Evolutionary conservation across 2,888 invertebrate species (phyloP).

Genomic region (Auanema sp.): DNA sequence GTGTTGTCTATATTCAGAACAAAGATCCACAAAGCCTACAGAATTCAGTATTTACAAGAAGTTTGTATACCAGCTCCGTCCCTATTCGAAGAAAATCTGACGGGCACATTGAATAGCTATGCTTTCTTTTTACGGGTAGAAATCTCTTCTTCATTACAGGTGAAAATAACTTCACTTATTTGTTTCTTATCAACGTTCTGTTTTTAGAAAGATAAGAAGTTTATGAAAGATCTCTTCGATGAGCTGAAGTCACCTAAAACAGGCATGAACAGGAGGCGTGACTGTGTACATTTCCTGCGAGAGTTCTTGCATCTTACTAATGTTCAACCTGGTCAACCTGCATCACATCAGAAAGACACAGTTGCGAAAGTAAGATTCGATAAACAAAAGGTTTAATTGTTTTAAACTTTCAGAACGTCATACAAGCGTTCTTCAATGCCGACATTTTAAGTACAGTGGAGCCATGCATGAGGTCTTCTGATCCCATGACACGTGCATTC

Average conservation of each 20-base stretch:
- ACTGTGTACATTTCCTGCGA: constrained; percentile 93
- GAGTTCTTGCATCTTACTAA: constrained; percentile 99
- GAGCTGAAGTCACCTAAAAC: constrained; percentile 87
- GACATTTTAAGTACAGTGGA: constrained; percentile 61
- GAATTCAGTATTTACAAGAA: constrained; percentile 96
- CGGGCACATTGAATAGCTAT: constrained; percentile 94
- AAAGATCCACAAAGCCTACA: constrained; percentile 98
- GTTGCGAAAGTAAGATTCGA: constrained; percentile 79
- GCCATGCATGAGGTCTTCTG: constrained; percentile 70
- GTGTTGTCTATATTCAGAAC: constrained; percentile 67
- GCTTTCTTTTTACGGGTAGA: constrained; percentile 99
- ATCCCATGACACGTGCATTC: constrained; percentile 89
- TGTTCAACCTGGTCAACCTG: constrained; percentile 62
- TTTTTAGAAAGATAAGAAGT: constrained; percentile 89
- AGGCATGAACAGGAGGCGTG: constrained; percentile 81
- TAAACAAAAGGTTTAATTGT: constrained; percentile 1
- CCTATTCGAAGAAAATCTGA: constrained; percentile 97
- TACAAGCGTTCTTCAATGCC: constrained; percentile 53
- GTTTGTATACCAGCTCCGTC: constrained; percentile 97
- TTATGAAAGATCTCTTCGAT: constrained; percentile 89
- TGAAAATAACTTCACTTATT: constrained; percentile 42
- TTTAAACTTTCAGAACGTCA: neutral
- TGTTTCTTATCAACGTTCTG: neutral
- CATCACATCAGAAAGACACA: constrained; percentile 92
- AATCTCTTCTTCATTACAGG: constrained; percentile 89